These are phyloP conservation scores for Galerucella pusilla DNA, from an alignment of 2,888 invertebrate genomes.

Conservation along the genomic window DNA sequence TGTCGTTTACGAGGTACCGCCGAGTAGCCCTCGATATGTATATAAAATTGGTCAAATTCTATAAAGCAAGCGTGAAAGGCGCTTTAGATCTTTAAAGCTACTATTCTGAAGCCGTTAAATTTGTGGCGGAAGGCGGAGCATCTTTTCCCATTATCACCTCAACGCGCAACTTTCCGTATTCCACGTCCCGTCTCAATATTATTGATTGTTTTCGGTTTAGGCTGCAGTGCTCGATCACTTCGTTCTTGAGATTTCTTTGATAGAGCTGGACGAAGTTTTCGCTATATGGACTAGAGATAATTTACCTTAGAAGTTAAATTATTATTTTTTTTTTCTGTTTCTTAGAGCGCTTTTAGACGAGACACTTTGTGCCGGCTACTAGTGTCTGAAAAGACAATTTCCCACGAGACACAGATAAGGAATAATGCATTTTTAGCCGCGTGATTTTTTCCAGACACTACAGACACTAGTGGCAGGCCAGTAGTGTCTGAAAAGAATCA, in stretches of 20 bases:
- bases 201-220: conserved; percentile 67
- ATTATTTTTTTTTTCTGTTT: too few species aligned
- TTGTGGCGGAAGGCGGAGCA: conserved; percentile 56
- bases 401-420: too few species aligned
- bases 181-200: conserved; percentile 66
- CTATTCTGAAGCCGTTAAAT: conserved; percentile 20
- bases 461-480: too few species aligned
- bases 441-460: too few species aligned
- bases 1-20: too few species aligned
- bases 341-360: too few species aligned
- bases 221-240: conserved; percentile 58
- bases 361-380: too few species aligned
- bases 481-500: too few species aligned
- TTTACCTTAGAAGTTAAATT: too few species aligned
- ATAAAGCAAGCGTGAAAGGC: neutral
- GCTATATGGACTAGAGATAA: neutral
- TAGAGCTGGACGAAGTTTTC: conserved; percentile 23
- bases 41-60: neutral
- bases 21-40: too few species aligned
- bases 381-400: too few species aligned
- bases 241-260: conserved; percentile 45
- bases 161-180: conserved; percentile 46
- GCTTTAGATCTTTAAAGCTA: neutral
- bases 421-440: too few species aligned
- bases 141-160: conserved; percentile 51